Evolutionary conservation across 1,140 invertebrate genomes (phyloP).

Genomic region (Bombus waltoni): DNA sequence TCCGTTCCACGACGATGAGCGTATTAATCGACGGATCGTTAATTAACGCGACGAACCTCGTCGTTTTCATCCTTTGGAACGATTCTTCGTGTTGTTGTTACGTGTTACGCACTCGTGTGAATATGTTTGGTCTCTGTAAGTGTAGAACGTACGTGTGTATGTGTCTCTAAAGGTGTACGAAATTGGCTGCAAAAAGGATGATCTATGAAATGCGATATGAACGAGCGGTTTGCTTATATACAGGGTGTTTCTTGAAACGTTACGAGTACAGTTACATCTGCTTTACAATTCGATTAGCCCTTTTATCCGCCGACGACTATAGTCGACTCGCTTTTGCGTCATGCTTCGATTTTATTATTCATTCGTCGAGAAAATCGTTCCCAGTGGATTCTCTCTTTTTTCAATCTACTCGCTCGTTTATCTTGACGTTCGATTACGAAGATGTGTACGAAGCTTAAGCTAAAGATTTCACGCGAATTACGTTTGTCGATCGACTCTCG

Average conservation of each 20-base stretch:
- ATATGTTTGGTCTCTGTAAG: background rate
- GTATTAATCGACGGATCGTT: constrained; percentile 40
- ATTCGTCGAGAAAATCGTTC: background rate
- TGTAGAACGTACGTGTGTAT: constrained; percentile 3
- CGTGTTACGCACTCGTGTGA: background rate
- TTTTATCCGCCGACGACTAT: background rate
- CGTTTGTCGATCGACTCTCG: background rate
- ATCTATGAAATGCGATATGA: constrained; percentile 68
- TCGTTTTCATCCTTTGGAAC: constrained; percentile 27
- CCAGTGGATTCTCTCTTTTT: background rate
- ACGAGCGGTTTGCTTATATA: constrained; percentile 68
- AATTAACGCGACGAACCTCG: constrained; percentile 45
- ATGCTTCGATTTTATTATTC: background rate
- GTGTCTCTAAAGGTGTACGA: constrained; percentile 54
- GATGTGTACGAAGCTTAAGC: constrained; percentile 35
- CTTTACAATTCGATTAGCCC: constrained; percentile 35
- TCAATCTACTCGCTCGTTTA: background rate
- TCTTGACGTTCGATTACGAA: background rate
- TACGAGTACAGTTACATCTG: constrained; percentile 55
- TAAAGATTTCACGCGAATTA: background rate
- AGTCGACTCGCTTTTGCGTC: background rate
- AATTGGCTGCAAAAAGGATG: constrained; percentile 65
- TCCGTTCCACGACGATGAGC: constrained; percentile 33
- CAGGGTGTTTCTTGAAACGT: constrained; percentile 60
- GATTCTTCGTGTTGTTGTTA: background rate